These are phyloP conservation scores for Manduca sexta DNA, from an alignment of 1,140 invertebrate genomes.

Conservation along the genomic window DNA sequence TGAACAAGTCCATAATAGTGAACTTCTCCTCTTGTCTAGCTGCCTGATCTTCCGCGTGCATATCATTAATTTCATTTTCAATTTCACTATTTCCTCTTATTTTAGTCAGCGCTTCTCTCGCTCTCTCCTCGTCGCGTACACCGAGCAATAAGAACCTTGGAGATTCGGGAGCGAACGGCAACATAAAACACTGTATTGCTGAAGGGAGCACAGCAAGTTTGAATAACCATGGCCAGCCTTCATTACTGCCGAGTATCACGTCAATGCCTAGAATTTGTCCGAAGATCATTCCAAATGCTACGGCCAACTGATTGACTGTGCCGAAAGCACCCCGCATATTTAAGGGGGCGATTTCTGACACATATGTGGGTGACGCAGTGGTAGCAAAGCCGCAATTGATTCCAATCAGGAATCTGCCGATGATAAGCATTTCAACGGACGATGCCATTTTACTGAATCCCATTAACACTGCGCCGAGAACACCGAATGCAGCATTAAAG, in stretches of 20 bases:
- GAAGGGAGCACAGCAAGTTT: constrained; percentile 88
- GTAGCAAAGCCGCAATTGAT: constrained; percentile 84
- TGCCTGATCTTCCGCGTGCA: constrained; percentile 88
- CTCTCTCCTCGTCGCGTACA: constrained; percentile 88
- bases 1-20: constrained; percentile 86
- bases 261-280: constrained; percentile 91
- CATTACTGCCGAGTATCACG: constrained; percentile 86
- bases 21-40: constrained; percentile 87
- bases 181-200: constrained; percentile 85
- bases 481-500: constrained; percentile 52
- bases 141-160: constrained; percentile 86
- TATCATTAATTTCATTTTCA: constrained; percentile 92
- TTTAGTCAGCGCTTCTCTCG: constrained; percentile 75
- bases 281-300: constrained; percentile 88
- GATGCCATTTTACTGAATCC: constrained; percentile 56
- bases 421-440: constrained; percentile 64
- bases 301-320: constrained; percentile 92
- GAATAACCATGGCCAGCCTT: constrained; percentile 88
- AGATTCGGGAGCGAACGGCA: constrained; percentile 92
- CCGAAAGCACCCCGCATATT: constrained; percentile 89
- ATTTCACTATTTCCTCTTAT: constrained; percentile 72
- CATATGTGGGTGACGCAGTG: constrained; percentile 92
- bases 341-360: constrained; percentile 93
- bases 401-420: constrained; percentile 67
- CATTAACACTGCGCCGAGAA: constrained; percentile 59